Percentiles rank a stretch among this genome's conserved stretches.
phyloP scores from a whole-genome alignment of 2,888 invertebrate genomes.

The Saturnia pavonia region DNA sequence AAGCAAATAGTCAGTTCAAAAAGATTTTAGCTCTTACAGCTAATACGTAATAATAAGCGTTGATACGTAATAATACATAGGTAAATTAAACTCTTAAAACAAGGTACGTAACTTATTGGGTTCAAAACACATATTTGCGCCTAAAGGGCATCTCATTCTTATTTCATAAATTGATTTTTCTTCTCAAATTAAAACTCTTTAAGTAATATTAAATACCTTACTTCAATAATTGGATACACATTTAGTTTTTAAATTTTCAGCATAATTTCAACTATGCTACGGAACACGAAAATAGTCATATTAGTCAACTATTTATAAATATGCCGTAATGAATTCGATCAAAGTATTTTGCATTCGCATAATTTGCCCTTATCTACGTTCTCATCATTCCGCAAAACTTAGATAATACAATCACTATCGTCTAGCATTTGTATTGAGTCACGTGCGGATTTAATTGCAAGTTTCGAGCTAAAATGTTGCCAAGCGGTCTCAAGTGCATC shows the following conservation, averaged over 20 bases:
- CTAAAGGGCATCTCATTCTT: background rate
- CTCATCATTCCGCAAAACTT: constrained; percentile 1
- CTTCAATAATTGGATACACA: background rate
- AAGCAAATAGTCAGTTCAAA: background rate
- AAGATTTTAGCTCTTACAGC: background rate
- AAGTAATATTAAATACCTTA: background rate
- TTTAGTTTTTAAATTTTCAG: too few species aligned
- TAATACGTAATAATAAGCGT: too few species aligned
- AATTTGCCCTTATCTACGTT: background rate
- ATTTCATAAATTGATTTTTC: background rate
- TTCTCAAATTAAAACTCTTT: background rate
- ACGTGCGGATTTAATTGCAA: background rate
- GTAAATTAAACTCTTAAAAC: too few species aligned
- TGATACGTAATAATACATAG: too few species aligned
- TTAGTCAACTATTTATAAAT: background rate
- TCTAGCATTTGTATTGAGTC: background rate
- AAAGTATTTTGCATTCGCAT: background rate
- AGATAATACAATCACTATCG: background rate
- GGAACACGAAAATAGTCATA: too few species aligned
- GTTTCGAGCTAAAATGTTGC: background rate
- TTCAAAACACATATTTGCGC: too few species aligned
- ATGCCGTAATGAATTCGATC: background rate
- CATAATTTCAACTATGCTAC: too few species aligned
- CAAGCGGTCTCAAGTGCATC: constrained; percentile 11
- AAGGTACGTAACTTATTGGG: too few species aligned